Percentiles rank a stretch among this genome's conserved stretches.
These are phyloP conservation scores for Passer domesticus DNA, from an alignment of 2,113 vertebrate species.

Conservation along the genomic window DNA sequence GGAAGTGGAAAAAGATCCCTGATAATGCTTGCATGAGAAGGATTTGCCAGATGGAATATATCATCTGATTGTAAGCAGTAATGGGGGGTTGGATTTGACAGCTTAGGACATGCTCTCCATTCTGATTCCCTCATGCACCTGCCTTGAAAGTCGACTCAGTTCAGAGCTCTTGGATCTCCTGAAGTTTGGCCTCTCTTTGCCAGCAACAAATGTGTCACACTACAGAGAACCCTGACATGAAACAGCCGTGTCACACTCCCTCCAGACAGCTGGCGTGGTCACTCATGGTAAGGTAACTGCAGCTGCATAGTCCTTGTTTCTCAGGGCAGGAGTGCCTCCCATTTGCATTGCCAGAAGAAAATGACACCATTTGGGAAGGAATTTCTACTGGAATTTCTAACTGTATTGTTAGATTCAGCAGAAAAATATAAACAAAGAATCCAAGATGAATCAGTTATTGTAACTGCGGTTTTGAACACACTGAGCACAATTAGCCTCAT, in stretches of 20 bases:
- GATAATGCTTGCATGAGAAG: background rate
- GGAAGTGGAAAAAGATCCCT: background rate
- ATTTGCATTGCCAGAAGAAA: background rate
- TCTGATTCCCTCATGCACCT: background rate
- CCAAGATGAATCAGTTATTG: background rate
- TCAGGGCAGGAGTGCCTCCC: background rate
- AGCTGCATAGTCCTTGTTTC: background rate
- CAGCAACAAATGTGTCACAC: background rate
- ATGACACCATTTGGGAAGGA: background rate
- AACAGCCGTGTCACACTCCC: background rate
- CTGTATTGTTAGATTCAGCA: background rate
- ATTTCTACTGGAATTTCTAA: background rate
- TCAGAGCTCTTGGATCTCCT: background rate
- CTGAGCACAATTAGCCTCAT: background rate
- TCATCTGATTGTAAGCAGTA: background rate
- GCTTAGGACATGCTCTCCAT: background rate
- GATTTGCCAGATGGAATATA: background rate
- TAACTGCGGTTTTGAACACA: background rate
- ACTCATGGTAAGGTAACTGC: background rate
- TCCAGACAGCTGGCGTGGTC: background rate
- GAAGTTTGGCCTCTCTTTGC: background rate
- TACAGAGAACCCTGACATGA: background rate
- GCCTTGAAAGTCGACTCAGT: background rate
- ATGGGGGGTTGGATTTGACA: rapidly evolving
- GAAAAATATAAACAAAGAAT: background rate